A percentile compares a stretch with the other conserved stretches of the same genome.
Evolutionary conservation across 1,140 invertebrate genomes (phyloP).

Genomic region (Drosophila truncata): DNA sequence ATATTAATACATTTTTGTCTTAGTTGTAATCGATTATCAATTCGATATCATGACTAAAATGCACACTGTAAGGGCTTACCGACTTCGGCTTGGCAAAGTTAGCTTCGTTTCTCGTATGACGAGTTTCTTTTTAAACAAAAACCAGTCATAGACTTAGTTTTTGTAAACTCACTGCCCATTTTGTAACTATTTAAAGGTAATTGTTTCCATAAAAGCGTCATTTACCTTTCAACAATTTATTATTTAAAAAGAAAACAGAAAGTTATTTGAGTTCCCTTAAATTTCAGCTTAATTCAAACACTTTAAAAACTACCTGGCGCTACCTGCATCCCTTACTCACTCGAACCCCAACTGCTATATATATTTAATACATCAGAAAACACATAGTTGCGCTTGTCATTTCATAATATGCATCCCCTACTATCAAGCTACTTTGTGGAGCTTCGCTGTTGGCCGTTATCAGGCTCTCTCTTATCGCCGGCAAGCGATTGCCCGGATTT

Average conservation of each 20-base stretch:
- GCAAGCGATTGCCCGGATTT: conserved; percentile 35
- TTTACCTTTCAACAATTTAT: neutral
- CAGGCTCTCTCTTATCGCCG: conserved; percentile 29
- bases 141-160: neutral
- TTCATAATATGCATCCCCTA: conserved; percentile 8
- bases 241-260: neutral
- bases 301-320: neutral
- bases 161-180: neutral
- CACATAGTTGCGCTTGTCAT: neutral
- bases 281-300: neutral
- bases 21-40: too few relatives aligned
- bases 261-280: neutral
- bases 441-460: conserved; percentile 16
- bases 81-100: neutral
- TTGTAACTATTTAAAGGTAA: neutral
- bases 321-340: neutral
- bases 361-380: neutral
- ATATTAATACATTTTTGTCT: too few relatives aligned
- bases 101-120: neutral
- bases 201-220: neutral
- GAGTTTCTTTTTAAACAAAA: neutral
- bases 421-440: conserved; percentile 13
- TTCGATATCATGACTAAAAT: neutral
- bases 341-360: neutral
- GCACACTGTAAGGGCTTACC: neutral